phyloP scores from a whole-genome alignment of 2,888 invertebrate genomes.

The Volucella zonaria region DNA sequence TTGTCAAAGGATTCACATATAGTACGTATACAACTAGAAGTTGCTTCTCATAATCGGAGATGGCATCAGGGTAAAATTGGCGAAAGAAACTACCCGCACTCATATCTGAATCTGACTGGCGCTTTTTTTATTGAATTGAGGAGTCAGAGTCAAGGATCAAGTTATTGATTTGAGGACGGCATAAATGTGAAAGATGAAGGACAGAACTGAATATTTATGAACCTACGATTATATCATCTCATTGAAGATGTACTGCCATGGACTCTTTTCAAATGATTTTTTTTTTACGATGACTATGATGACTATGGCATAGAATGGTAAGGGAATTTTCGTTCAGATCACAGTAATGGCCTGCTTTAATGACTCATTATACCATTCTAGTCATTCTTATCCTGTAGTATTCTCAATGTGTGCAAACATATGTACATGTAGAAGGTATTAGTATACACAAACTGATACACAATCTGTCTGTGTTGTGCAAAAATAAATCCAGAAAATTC shows the following conservation, averaged over 20 bases:
- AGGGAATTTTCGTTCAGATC: too few species aligned
- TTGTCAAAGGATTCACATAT: conserved; percentile 19
- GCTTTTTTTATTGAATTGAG: background rate
- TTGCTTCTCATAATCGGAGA: background rate
- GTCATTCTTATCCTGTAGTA: too few species aligned
- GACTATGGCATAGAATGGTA: too few species aligned
- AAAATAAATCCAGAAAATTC: too few species aligned
- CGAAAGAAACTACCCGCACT: background rate
- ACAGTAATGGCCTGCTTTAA: too few species aligned
- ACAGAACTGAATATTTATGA: background rate
- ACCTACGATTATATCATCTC: conserved; percentile 5
- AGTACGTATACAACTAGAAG: background rate
- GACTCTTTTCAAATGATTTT: background rate
- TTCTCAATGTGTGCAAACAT: too few species aligned
- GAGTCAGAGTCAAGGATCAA: conserved; percentile 31
- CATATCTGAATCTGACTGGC: background rate
- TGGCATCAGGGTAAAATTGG: background rate
- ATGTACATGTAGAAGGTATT: too few species aligned
- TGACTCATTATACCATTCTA: too few species aligned
- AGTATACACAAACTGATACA: too few species aligned
- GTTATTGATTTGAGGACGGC: conserved; percentile 32
- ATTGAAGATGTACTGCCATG: background rate
- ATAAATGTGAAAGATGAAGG: conserved; percentile 1
- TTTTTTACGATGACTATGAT: too few species aligned
- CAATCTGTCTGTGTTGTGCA: too few species aligned